Evolutionary conservation across 2,888 invertebrate species (phyloP).

Genomic region (Meiosimyza platycephala): DNA sequence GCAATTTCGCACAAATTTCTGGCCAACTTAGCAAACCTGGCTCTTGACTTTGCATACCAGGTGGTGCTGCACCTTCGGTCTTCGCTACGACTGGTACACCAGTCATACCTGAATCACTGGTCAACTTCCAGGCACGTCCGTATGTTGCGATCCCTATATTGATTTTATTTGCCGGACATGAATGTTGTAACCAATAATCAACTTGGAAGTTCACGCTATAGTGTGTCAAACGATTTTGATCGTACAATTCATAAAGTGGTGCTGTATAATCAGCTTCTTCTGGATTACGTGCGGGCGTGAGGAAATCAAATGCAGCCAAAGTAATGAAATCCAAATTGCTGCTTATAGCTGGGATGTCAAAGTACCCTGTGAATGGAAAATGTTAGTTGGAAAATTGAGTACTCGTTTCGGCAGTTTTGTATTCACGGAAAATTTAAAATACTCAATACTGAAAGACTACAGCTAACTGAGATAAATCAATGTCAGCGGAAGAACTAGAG

Average conservation of each 20-base stretch:
- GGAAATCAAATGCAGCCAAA: slow-evolving; percentile 82
- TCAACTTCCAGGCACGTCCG: slow-evolving; percentile 83
- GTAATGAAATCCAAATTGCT: slow-evolving; percentile 83
- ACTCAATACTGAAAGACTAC: too few species aligned
- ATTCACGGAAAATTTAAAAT: neutral
- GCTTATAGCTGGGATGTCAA: slow-evolving; percentile 78
- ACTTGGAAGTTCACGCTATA: slow-evolving; percentile 78
- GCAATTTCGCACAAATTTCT: slow-evolving; percentile 81
- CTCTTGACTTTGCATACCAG: slow-evolving; percentile 77
- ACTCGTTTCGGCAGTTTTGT: neutral
- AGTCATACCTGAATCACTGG: slow-evolving; percentile 78
- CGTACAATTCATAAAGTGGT: slow-evolving; percentile 77
- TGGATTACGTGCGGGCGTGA: slow-evolving; percentile 79
- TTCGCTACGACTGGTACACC: slow-evolving; percentile 79
- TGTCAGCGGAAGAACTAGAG: too few species aligned
- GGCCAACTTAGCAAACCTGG: slow-evolving; percentile 81
- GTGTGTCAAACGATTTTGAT: slow-evolving; percentile 72
- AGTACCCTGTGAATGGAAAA: slow-evolving; percentile 73
- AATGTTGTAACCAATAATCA: slow-evolving; percentile 71
- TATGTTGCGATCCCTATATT: slow-evolving; percentile 78
- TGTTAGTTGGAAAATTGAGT: slow-evolving; percentile 11
- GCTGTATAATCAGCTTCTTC: slow-evolving; percentile 83
- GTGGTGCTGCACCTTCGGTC: slow-evolving; percentile 77
- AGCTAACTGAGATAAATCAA: too few species aligned
- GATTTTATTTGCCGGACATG: slow-evolving; percentile 75